Evolutionary conservation across 1,140 invertebrate genomes (phyloP).

Genomic region (Psilanteris sp.): DNA sequence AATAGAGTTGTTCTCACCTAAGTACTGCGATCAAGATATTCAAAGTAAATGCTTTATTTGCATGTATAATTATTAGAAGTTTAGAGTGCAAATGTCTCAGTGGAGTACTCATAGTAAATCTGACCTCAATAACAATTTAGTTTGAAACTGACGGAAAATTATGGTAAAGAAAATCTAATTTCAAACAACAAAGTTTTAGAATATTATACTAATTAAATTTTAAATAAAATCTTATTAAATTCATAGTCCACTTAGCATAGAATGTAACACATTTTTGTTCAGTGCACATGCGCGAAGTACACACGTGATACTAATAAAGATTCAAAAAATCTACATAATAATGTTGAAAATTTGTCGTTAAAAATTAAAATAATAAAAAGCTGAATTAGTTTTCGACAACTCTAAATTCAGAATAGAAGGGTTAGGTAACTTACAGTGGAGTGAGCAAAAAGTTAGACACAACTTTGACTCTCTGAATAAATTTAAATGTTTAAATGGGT

Average conservation of each 20-base stretch:
- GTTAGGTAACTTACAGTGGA: neutral
- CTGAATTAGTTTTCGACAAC: neutral
- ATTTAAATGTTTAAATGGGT: slow-evolving; percentile 5
- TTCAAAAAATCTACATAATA: neutral
- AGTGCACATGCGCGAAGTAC: too few species aligned
- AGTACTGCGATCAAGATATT: slow-evolving; percentile 6
- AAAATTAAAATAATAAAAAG: neutral
- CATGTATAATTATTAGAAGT: slow-evolving; percentile 28
- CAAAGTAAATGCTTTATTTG: slow-evolving; percentile 26
- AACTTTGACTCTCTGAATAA: slow-evolving; percentile 3
- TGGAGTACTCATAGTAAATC: neutral
- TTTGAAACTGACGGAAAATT: neutral
- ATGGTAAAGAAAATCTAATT: neutral
- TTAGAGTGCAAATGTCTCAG: neutral
- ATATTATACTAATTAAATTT: neutral
- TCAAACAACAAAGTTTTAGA: neutral
- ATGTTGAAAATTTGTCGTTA: neutral
- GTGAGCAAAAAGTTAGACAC: neutral
- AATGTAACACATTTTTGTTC: too few species aligned
- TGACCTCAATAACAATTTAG: slow-evolving; percentile 3
- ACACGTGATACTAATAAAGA: too few species aligned
- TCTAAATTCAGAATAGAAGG: neutral
- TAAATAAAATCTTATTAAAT: neutral
- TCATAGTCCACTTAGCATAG: too few species aligned
- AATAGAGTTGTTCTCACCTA: slow-evolving; percentile 12